Percentiles rank a stretch among this genome's conserved stretches.
These are phyloP conservation scores for Brachyrhaphis roseni DNA, from an alignment of 2,797 vertebrate species.

Conservation along the genomic window DNA sequence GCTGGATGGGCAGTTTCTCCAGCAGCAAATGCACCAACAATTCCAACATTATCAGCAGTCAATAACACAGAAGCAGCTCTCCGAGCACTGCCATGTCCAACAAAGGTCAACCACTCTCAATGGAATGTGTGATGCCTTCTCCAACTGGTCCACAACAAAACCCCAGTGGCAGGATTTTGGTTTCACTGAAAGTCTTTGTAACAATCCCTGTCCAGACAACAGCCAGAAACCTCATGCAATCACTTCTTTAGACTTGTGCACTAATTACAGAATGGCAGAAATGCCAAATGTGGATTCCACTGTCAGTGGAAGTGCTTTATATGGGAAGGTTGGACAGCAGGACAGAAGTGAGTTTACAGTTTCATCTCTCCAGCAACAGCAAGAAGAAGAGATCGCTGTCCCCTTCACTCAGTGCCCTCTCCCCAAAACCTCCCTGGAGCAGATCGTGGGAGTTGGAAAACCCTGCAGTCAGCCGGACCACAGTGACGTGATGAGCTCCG, in stretches of 20 bases:
- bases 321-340: slow-evolving; percentile 42
- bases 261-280: slow-evolving; percentile 61
- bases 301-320: slow-evolving; percentile 33
- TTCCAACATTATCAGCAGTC: slow-evolving; percentile 56
- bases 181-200: slow-evolving; percentile 42
- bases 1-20: slow-evolving; percentile 31
- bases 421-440: slow-evolving; percentile 69
- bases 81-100: slow-evolving; percentile 54
- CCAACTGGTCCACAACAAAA: slow-evolving; percentile 9
- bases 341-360: slow-evolving; percentile 46
- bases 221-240: slow-evolving; percentile 56
- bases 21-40: slow-evolving; percentile 9
- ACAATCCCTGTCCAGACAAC: slow-evolving; percentile 56
- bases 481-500: slow-evolving; percentile 55
- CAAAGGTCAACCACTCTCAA: slow-evolving; percentile 56
- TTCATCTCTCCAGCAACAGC: slow-evolving; percentile 62
- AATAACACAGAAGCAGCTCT: slow-evolving; percentile 50
- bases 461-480: slow-evolving; percentile 67
- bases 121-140: slow-evolving; percentile 28
- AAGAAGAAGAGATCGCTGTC: slow-evolving; percentile 43
- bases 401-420: slow-evolving; percentile 66
- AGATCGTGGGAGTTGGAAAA: slow-evolving; percentile 68
- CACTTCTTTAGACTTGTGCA: slow-evolving; percentile 51
- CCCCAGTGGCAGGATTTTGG: slow-evolving; percentile 67
- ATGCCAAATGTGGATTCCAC: slow-evolving; percentile 34